phyloP scores from a whole-genome alignment of 2,888 invertebrate genomes.

The Elegia similella region DNA sequence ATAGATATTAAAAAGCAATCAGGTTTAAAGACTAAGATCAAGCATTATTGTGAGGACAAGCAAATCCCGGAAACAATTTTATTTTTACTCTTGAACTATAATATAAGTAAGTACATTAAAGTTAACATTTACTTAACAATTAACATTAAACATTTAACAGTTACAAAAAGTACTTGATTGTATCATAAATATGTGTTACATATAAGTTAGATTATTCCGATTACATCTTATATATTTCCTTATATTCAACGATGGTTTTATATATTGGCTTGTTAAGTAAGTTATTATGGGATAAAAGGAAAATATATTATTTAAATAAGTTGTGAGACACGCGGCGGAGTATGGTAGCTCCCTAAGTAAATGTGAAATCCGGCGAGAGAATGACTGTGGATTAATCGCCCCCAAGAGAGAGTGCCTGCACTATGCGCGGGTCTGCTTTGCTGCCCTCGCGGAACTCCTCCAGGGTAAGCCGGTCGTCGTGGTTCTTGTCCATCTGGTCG shows the following conservation, averaged over 20 bases:
- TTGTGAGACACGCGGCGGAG: constrained; percentile 40
- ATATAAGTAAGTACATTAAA: not conserved
- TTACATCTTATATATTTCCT: not conserved
- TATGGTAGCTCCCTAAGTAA: constrained; percentile 52
- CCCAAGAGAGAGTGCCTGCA: constrained; percentile 95
- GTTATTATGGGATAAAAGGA: not conserved
- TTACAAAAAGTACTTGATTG: constrained; percentile 8
- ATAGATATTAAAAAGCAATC: not conserved
- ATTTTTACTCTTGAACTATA: not conserved
- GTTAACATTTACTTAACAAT: constrained; percentile 12
- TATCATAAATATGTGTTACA: not conserved
- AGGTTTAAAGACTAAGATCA: not conserved
- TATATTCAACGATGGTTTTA: not conserved
- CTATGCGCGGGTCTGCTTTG: constrained; percentile 98
- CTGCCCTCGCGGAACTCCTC: constrained; percentile 99
- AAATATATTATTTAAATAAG: not conserved
- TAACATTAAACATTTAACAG: constrained; percentile 31
- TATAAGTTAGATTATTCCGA: not conserved
- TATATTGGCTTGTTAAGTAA: not conserved
- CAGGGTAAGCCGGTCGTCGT: constrained; percentile 96
- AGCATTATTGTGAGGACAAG: not conserved
- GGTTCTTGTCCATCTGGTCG: constrained; percentile 99
- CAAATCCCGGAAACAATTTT: not conserved
- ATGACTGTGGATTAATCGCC: constrained; percentile 84
- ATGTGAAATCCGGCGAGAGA: constrained; percentile 78